Evolutionary conservation across 2,888 invertebrate genomes (phyloP).

Genomic region (Neuroscelio doddi): DNA sequence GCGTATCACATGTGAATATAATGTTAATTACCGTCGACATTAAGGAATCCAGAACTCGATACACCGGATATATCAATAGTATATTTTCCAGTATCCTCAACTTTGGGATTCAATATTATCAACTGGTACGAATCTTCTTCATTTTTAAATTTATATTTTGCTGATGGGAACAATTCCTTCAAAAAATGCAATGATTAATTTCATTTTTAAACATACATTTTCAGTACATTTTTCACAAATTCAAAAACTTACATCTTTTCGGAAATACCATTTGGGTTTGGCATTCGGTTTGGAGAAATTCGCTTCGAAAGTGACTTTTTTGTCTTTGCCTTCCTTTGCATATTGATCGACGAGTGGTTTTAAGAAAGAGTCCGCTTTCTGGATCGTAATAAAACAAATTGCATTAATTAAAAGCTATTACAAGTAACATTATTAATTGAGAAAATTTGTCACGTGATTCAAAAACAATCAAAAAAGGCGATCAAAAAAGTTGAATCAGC

Average conservation of each 20-base stretch:
- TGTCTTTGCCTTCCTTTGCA: conserved; percentile 96
- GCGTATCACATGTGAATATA: conserved; percentile 2
- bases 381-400: conserved; percentile 3
- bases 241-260: conserved; percentile 87
- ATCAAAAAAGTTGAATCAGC: conserved; percentile 1
- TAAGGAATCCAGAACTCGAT: conserved; percentile 90
- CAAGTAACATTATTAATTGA: no score
- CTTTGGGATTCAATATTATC: conserved; percentile 91
- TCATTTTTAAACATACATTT: conserved; percentile 7
- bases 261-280: conserved; percentile 93
- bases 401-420: not conserved
- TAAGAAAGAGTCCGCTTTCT: conserved; percentile 96
- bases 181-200: conserved; percentile 3
- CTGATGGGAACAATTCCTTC: conserved; percentile 96
- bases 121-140: conserved; percentile 94
- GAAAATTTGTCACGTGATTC: no score
- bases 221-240: not conserved
- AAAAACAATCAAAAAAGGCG: conserved; percentile 16
- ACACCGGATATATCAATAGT: conserved; percentile 95
- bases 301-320: conserved; percentile 93
- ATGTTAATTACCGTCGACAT: conserved; percentile 83
- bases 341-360: conserved; percentile 95
- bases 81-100: conserved; percentile 98
- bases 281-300: conserved; percentile 97
- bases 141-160: conserved; percentile 96